Percentiles rank a stretch among this genome's conserved stretches.
Conservation (phyloP, 64 coral and sea anemone genomes). For the Hydrozoanthus tunicans region DNA sequence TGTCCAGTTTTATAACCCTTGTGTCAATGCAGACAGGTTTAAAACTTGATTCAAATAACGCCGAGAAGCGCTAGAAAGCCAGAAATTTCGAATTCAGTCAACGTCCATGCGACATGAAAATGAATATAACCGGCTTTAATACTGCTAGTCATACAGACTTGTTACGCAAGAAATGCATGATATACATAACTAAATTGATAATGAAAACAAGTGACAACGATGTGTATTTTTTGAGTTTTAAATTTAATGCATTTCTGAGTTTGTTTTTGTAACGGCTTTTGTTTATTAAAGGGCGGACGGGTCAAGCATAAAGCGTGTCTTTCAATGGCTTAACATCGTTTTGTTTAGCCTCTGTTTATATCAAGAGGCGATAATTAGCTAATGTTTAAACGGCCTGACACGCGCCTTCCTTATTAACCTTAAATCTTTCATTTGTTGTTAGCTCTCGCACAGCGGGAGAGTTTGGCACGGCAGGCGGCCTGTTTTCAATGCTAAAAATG, state of each 20-base stretch:
- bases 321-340: not conserved
- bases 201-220: not conserved
- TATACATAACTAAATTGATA: not conserved
- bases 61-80: too few species aligned
- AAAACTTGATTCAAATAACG: too few species aligned
- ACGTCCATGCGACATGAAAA: too few species aligned
- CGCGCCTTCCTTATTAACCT: constrained; percentile 12
- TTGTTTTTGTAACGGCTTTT: not conserved
- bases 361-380: constrained; percentile 50
- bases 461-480: not conserved
- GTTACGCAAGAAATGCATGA: too few species aligned
- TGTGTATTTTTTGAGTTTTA: not conserved
- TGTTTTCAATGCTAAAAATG: constrained; percentile 15
- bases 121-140: too few species aligned
- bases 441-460: not conserved
- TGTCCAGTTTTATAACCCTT: too few species aligned
- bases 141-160: not conserved
- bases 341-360: constrained; percentile 18
- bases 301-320: not conserved
- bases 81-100: too few species aligned
- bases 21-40: too few species aligned
- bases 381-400: not conserved
- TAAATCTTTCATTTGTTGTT: constrained; percentile 47
- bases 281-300: not conserved
- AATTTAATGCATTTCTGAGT: not conserved